Conservation (phyloP, 2,797 vertebrate genomes). For the Arrhamphus sclerolepis region DNA sequence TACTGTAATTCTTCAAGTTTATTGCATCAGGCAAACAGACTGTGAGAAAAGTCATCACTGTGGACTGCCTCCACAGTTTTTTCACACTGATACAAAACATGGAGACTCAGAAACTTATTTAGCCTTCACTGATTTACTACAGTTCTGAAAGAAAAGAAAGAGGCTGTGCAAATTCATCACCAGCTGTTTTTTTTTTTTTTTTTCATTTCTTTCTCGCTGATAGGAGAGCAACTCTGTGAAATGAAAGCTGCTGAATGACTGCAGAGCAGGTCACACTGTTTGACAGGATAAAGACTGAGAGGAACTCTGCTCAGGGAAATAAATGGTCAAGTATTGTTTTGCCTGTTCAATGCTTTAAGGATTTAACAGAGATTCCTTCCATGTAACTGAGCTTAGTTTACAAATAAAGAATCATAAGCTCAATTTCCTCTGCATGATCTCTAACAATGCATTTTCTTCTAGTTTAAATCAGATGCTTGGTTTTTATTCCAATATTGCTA, state of each 20-base stretch:
- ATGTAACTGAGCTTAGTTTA: not conserved
- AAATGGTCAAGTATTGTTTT: not conserved
- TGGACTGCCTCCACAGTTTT: slow-evolving; percentile 24
- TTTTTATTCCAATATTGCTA: too few species aligned
- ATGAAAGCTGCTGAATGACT: not conserved
- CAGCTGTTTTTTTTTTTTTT: not conserved
- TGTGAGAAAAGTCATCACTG: slow-evolving; percentile 2
- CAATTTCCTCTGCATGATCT: too few species aligned
- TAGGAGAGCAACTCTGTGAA: not conserved
- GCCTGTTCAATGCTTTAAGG: not conserved
- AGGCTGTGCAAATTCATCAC: slow-evolving; percentile 17
- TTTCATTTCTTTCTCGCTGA: too few species aligned
- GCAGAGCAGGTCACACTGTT: not conserved
- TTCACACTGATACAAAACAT: not conserved
- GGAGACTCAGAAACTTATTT: slow-evolving; percentile 6
- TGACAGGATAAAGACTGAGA: not conserved
- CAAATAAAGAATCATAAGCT: not conserved
- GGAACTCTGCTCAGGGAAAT: not conserved
- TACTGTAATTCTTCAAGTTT: slow-evolving; percentile 34
- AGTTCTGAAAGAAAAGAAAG: slow-evolving; percentile 9
- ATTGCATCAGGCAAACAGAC: slow-evolving; percentile 44
- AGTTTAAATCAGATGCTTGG: too few species aligned
- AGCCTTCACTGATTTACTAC: slow-evolving; percentile 6
- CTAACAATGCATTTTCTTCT: too few species aligned
- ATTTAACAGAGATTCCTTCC: not conserved